These are phyloP conservation scores for Apamea sordens DNA, from an alignment of 2,888 invertebrate species.

Conservation along the genomic window DNA sequence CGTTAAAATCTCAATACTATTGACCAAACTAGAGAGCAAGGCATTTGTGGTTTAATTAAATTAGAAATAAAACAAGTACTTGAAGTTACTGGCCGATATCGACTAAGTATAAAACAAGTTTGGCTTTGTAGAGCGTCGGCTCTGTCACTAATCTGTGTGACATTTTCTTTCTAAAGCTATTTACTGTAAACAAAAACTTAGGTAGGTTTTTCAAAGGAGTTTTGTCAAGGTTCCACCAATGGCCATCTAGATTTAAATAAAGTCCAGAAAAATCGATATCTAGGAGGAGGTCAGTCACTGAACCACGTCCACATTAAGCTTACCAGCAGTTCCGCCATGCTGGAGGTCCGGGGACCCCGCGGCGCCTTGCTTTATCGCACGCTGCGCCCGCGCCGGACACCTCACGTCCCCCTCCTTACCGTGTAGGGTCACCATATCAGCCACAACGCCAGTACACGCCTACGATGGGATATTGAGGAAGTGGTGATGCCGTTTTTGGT, in stretches of 20 bases:
- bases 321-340: constrained; percentile 73
- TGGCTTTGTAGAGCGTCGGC: too few species aligned
- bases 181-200: background rate
- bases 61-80: background rate
- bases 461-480: constrained; percentile 64
- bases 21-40: background rate
- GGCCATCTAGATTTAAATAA: background rate
- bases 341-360: constrained; percentile 88
- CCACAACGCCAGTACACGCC: constrained; percentile 62
- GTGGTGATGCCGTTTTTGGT: constrained; percentile 61
- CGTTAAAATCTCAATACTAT: background rate
- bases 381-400: constrained; percentile 87
- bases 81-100: background rate
- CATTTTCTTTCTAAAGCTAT: background rate
- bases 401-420: constrained; percentile 78
- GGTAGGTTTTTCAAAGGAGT: background rate
- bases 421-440: constrained; percentile 75
- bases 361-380: constrained; percentile 89
- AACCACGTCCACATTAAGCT: constrained; percentile 71
- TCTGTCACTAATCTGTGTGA: background rate
- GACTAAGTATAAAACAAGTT: background rate
- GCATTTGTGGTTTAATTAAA: background rate
- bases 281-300: constrained; percentile 8
- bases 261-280: background rate
- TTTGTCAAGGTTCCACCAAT: background rate